A percentile compares a stretch with the other conserved stretches of the same genome.
Conservation (phyloP, 2,888 invertebrate genomes). For the Tipula confusa region DNA sequence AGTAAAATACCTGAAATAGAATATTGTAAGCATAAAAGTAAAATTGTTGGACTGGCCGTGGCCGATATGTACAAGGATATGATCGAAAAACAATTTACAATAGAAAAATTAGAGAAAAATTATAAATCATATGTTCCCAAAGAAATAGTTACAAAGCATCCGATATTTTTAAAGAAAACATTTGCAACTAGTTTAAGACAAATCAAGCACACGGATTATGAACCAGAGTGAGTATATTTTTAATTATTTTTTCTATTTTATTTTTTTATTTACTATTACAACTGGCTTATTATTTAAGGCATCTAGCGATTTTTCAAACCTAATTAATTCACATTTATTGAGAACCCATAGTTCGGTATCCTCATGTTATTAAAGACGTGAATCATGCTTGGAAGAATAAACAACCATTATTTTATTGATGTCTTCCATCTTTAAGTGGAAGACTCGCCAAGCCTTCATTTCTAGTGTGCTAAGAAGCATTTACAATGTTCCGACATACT, state of each 20-base stretch:
- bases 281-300: no score
- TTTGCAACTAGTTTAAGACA: constrained; percentile 62
- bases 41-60: constrained; percentile 78
- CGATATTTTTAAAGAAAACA: constrained; percentile 70
- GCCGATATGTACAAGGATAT: constrained; percentile 83
- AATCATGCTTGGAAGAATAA: no score
- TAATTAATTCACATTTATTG: no score
- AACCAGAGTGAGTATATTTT: constrained; percentile 54
- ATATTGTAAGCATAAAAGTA: constrained; percentile 70
- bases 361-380: no score
- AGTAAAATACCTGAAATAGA: constrained; percentile 74
- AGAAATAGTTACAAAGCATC: constrained; percentile 68
- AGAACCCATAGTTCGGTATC: no score
- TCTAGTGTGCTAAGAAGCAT: no score
- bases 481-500: no score
- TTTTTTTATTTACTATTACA: not conserved
- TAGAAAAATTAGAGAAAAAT: constrained; percentile 67
- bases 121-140: constrained; percentile 81
- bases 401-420: no score
- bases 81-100: constrained; percentile 64
- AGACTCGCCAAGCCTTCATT: no score
- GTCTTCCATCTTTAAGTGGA: no score
- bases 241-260: not conserved
- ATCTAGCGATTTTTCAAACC: no score
- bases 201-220: constrained; percentile 57